Conservation (phyloP, 2,113 vertebrate species). For the Lates calcarifer region DNA sequence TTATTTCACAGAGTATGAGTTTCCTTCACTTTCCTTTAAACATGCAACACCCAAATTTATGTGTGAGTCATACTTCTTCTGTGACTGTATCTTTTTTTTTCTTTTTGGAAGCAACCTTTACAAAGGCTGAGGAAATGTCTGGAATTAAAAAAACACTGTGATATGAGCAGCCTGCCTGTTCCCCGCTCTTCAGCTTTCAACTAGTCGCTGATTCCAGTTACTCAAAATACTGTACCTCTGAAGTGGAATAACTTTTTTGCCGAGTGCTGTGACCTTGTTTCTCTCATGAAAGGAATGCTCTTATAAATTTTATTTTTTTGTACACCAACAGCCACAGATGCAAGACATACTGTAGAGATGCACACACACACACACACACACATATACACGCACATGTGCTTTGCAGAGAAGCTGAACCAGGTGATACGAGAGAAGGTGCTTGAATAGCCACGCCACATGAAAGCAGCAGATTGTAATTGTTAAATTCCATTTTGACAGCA, state of each 20-base stretch:
- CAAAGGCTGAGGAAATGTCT: conserved; percentile 48
- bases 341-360: background rate
- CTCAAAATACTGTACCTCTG: conserved; percentile 40
- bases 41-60: conserved; percentile 19
- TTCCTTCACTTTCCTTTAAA: background rate
- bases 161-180: conserved; percentile 57
- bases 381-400: too few species aligned
- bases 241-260: conserved; percentile 57
- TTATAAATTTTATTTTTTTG: background rate
- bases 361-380: too few species aligned
- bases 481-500: conserved; percentile 50
- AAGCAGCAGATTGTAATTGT: background rate
- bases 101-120: conserved; percentile 36
- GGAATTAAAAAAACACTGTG: conserved; percentile 39
- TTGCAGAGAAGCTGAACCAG: background rate
- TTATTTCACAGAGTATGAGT: background rate
- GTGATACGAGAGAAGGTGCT: background rate
- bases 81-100: conserved; percentile 13
- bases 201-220: conserved; percentile 8
- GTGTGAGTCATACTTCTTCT: conserved; percentile 34
- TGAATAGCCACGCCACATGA: background rate
- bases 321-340: background rate
- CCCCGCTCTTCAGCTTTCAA: conserved; percentile 28
- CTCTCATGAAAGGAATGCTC: conserved; percentile 32
- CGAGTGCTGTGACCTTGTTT: conserved; percentile 50